Percentiles rank a stretch among this genome's conserved stretches.
phyloP scores from a whole-genome alignment of 2,888 invertebrate genomes.

The Zaprionus obscuricornis region DNA sequence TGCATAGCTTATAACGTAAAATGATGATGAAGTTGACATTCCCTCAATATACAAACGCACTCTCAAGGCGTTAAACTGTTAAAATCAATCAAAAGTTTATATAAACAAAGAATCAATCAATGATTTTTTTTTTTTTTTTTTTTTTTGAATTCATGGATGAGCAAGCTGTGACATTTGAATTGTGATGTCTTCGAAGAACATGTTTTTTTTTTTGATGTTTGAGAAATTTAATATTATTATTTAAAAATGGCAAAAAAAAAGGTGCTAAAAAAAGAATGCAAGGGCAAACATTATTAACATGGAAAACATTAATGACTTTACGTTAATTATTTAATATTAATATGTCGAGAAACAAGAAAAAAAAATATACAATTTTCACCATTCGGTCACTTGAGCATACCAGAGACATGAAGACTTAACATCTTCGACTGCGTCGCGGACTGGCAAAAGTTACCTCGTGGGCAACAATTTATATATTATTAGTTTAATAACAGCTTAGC shows the following conservation, averaged over 20 bases:
- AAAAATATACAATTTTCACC: neutral
- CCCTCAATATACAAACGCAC: constrained; percentile 32
- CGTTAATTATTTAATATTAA: constrained; percentile 24
- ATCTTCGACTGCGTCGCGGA: neutral
- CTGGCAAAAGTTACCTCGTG: constrained; percentile 27
- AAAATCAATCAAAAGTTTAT: constrained; percentile 70
- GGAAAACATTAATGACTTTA: constrained; percentile 5
- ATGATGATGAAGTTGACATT: constrained; percentile 2
- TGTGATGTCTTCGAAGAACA: constrained; percentile 17
- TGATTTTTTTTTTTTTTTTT: constrained; percentile 15
- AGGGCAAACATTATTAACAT: constrained; percentile 24
- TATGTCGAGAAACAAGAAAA: no score
- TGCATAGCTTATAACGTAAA: constrained; percentile 51
- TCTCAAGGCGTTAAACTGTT: constrained; percentile 46
- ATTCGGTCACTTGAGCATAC: constrained; percentile 1
- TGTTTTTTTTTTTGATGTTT: constrained; percentile 6
- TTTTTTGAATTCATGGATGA: constrained; percentile 31
- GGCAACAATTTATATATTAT: constrained; percentile 30
- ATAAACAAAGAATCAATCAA: constrained; percentile 64
- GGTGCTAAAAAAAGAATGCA: constrained; percentile 18
- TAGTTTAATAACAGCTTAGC: constrained; percentile 58
- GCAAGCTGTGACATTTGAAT: constrained; percentile 39
- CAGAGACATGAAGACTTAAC: no score
- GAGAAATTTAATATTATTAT: constrained; percentile 11
- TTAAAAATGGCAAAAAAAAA: constrained; percentile 10